Evolutionary conservation across 2,888 invertebrate genomes (phyloP), one percentile per base, ranked within the genome.

Genomic region (Blera fallax): DNA sequence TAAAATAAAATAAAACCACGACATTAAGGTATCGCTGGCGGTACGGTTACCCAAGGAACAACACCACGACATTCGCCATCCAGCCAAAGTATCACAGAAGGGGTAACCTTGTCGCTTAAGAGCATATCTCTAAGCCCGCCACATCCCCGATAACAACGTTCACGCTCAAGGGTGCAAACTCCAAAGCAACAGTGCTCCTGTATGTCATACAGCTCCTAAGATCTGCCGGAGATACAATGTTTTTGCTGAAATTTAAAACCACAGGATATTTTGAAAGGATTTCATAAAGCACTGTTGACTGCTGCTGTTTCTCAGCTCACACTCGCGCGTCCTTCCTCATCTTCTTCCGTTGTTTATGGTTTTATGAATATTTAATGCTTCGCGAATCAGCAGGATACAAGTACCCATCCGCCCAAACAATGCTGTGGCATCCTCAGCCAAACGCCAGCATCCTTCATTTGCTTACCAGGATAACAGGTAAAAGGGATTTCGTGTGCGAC

Each of bases 341-440:
- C 67, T 65, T 34, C 43, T 73, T 74, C 60, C 65, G 48, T 58
- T 78, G 73, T 83, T 78, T 78, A 84, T 79, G 83, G 73, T 74
- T 74, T 84, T 79, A 79, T 84, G 84, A 84, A 84, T 79, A 84
- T 79, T 84, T 84, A 74, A 84, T 74, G 79, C 11, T 48, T 52
- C 24, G 62, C 69, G 48, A 84, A 58, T 69, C 73, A 69, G 73
- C 52, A 50, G 83, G 79, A 62, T 60, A 69, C 48, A 48, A 14
- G 40, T 32, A 43, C 56, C 70, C 48, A 50, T 29, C 34, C 52
- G 40, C 29, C 45, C 52, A 64, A 48, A 72, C 64, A 74, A n/a
- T 5, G 29, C 34, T 54, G 32, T 37, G 56, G 29, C 58, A 76
- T 64, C 50, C 29, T 45, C 37, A 60, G 65, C 24, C 67, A 69